Conservation (phyloP, 2,113 vertebrate genomes). For the Parotia lawesii region DNA sequence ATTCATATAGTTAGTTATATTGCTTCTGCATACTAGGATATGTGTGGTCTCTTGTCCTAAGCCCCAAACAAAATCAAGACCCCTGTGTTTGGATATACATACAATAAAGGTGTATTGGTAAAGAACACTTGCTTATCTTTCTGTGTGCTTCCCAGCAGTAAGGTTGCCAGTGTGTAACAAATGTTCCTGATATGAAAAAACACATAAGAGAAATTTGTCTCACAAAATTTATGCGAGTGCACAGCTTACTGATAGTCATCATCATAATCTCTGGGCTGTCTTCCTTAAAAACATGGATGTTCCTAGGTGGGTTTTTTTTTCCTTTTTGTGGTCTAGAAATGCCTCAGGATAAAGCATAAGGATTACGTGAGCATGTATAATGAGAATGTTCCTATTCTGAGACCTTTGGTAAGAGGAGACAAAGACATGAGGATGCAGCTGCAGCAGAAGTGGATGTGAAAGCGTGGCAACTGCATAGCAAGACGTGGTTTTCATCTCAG, state of each 20-base stretch:
- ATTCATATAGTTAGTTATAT: neutral
- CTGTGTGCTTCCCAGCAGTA: neutral
- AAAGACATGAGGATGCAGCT: neutral
- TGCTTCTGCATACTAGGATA: neutral
- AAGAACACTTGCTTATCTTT: neutral
- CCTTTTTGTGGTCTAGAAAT: neutral
- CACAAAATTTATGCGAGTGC: neutral
- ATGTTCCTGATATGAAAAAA: neutral
- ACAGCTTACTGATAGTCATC: neutral
- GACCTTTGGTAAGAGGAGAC: neutral
- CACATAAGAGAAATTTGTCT: neutral
- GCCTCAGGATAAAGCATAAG: neutral
- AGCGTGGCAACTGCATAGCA: neutral
- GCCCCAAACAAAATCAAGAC: accelerated
- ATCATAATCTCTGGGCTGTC: neutral
- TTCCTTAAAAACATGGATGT: neutral
- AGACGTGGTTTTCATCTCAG: neutral
- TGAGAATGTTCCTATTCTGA: neutral
- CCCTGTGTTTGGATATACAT: neutral
- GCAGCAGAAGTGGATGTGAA: slow-evolving; percentile 22
- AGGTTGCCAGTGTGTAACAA: neutral
- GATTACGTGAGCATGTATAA: neutral
- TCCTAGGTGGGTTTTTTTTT: neutral
- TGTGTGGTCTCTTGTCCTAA: neutral
- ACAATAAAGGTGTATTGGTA: neutral